Conservation (phyloP, 2,888 invertebrate species). For the Saturnia japonica region DNA sequence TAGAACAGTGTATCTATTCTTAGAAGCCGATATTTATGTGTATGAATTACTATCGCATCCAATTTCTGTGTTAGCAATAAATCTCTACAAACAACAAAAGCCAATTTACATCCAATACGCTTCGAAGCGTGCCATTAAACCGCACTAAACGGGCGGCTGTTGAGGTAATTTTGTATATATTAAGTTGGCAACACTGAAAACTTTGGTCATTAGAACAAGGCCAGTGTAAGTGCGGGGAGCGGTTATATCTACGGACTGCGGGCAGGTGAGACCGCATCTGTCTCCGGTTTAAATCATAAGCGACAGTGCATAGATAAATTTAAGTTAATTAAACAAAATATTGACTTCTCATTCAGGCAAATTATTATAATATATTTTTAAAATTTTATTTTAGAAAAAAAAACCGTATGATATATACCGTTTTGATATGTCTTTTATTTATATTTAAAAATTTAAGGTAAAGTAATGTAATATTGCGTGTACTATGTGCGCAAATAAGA, state of each 20-base stretch:
- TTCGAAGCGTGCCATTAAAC: slow-evolving; percentile 38
- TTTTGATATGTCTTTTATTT: too few relatives aligned
- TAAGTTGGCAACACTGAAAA: slow-evolving; percentile 66
- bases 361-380: too few relatives aligned
- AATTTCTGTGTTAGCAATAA: slow-evolving; percentile 24
- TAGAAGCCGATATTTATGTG: neutral
- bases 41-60: neutral
- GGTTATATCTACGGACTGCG: slow-evolving; percentile 58
- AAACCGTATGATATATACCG: too few relatives aligned
- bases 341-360: too few relatives aligned
- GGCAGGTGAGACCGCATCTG: slow-evolving; percentile 59
- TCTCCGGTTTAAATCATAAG: slow-evolving; percentile 27
- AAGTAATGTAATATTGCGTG: too few relatives aligned
- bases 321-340: too few relatives aligned
- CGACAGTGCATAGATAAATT: neutral
- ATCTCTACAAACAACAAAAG: slow-evolving; percentile 32
- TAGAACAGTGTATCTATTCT: neutral
- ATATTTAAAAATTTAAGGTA: too few relatives aligned
- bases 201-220: slow-evolving; percentile 75
- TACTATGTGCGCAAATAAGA: too few relatives aligned
- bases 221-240: slow-evolving; percentile 61
- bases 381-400: too few relatives aligned
- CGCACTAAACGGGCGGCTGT: slow-evolving; percentile 37
- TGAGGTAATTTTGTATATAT: slow-evolving; percentile 69
- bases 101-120: slow-evolving; percentile 44